These are phyloP conservation scores for Actinia equina DNA, from an alignment of 64 coral and sea anemone species.

Conservation along the genomic window DNA sequence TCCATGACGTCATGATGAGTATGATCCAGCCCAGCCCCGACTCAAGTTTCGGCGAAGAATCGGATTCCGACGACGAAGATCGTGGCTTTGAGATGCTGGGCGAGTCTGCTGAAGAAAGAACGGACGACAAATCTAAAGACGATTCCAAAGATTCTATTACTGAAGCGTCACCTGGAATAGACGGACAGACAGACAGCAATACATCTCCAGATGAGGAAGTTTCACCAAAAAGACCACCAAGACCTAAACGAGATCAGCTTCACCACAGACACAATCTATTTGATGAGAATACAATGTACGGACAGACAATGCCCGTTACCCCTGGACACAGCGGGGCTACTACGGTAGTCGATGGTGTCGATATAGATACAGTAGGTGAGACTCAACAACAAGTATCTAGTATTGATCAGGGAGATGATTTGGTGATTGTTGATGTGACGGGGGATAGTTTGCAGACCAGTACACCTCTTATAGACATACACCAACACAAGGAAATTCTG, in stretches of 20 bases:
- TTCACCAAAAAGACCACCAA: neutral
- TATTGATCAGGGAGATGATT: conserved; percentile 90
- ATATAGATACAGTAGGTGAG: conserved; percentile 68
- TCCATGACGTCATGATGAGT: conserved; percentile 65
- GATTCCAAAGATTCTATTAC: neutral
- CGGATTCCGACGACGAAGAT: conserved; percentile 65
- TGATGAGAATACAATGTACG: neutral
- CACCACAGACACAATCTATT: neutral
- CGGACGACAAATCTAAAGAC: neutral
- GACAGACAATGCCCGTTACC: neutral
- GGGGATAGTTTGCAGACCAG: neutral
- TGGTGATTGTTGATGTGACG: conserved; percentile 80
- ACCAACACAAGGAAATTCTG: neutral
- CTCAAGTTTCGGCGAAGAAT: conserved; percentile 64
- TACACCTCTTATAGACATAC: neutral
- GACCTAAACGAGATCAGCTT: conserved; percentile 7
- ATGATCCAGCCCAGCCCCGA: conserved; percentile 67
- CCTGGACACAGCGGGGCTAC: neutral
- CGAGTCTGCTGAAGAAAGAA: conserved; percentile 10
- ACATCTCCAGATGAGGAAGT: conserved; percentile 16
- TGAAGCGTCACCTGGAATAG: neutral
- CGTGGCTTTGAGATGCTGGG: conserved; percentile 56
- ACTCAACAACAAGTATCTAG: conserved; percentile 61
- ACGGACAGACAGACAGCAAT: conserved; percentile 2
- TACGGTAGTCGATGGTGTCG: conserved; percentile 81